phyloP scores from a whole-genome alignment of 2,888 invertebrate genomes.

The Lasioglossum figueresi region DNA sequence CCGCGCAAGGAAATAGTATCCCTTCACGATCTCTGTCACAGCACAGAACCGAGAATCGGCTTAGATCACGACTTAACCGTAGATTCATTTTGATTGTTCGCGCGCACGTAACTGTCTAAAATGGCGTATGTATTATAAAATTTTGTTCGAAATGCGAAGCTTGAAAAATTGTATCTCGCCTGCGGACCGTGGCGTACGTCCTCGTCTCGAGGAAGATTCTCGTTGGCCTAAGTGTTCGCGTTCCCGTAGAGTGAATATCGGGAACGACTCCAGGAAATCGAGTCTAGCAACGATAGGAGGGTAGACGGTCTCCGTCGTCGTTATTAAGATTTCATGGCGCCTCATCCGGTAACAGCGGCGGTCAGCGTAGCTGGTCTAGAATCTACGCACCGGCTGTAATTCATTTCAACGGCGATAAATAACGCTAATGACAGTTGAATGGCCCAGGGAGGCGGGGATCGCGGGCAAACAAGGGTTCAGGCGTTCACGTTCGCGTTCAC shows the following conservation, averaged over 20 bases:
- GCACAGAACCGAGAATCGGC: too few species aligned
- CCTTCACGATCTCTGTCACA: too few species aligned
- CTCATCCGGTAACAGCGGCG: conserved; percentile 38
- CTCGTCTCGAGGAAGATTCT: background rate
- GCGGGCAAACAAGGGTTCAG: conserved; percentile 51
- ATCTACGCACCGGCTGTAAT: conserved; percentile 54
- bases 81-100: too few species aligned
- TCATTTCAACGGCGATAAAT: conserved; percentile 65
- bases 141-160: background rate
- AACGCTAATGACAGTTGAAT: conserved; percentile 69
- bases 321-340: conserved; percentile 66
- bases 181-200: background rate
- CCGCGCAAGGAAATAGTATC: too few species aligned
- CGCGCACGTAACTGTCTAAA: too few species aligned
- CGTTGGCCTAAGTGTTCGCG: background rate
- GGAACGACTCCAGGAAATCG: conserved; percentile 29
- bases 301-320: conserved; percentile 34
- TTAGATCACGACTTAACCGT: too few species aligned
- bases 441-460: conserved; percentile 60
- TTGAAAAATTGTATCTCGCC: background rate
- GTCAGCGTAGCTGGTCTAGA: conserved; percentile 37
- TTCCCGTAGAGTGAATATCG: background rate
- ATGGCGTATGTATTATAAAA: background rate
- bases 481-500: conserved; percentile 16
- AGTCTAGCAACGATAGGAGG: background rate